Evolutionary conservation across 2,888 invertebrate species (phyloP), one percentile per base, ranked within the genome.

Genomic region (Silvanus unidentatus): DNA sequence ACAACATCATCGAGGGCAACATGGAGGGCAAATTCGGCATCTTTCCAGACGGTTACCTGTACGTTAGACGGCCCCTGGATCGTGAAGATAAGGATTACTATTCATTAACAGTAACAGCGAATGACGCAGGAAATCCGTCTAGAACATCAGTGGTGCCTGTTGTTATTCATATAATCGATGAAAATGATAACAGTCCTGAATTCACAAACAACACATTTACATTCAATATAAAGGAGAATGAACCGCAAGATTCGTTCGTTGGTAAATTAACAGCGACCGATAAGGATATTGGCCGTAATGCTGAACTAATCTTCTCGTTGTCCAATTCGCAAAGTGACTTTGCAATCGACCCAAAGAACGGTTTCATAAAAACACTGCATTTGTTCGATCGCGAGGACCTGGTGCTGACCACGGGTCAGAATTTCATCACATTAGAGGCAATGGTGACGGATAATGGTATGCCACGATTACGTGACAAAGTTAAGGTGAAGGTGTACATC

Each of bases 121-220:
- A 76, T 42, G 96, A 96, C 71, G 79, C 85, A 42, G 95, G 90
- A 0, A 74, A 70, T 52, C 93, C 85, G 29, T 77, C 81, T 34
- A 80, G 86, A 64, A 88, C 83, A 41, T 92, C 95, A 0, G 80
- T 86, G 39, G 94, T 93, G 2, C 91, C 93, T 5, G 87, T 97
- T 1, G 89, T 94, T 12, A 86, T 97, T 50, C 92, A 94, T 65
- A 84, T 97, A 14, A 83, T 93, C 49, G 98, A 97, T 73, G 94
- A 96, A 73, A 98, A 99, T 71, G 97, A 98, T 72, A 94, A 96
- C 69, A 82, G 86, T 22, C 98, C 98, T 0, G 82, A 86, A 66
- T 98, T 99, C 71, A 84, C 86, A 2, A 92, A 96, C 60, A 81
- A 83, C 22, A 90, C 90, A 11, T 98, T 97, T 71, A 85, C 86